Conservation (phyloP, 2,113 vertebrate species). For the Montifringilla adamsi region DNA sequence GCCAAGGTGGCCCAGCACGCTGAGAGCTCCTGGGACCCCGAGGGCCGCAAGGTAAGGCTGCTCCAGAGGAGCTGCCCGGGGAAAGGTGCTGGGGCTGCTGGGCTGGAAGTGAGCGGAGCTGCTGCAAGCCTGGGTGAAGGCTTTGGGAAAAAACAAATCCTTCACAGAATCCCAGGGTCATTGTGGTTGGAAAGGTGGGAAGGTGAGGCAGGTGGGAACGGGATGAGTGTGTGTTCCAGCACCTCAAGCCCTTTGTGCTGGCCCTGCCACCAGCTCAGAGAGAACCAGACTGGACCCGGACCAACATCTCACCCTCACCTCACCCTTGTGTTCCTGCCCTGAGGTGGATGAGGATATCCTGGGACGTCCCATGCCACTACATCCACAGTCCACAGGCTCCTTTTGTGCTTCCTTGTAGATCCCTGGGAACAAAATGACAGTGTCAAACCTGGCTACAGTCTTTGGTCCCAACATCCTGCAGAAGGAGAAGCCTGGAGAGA, state of each 20-base stretch:
- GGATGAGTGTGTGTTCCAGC: neutral
- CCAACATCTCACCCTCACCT: rapidly evolving
- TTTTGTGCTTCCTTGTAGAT: conserved; percentile 67
- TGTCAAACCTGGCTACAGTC: conserved; percentile 86
- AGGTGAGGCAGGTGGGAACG: neutral
- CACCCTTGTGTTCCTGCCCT: neutral
- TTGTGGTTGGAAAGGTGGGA: neutral
- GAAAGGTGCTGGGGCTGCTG: rapidly evolving
- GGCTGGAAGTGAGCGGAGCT: neutral
- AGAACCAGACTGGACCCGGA: neutral
- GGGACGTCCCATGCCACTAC: neutral
- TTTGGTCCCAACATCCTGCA: conserved; percentile 91
- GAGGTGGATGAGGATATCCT: neutral
- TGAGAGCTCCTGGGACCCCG: conserved; percentile 71
- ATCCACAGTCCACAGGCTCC: neutral
- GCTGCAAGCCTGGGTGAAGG: neutral
- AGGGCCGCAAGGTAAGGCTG: conserved; percentile 78
- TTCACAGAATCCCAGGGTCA: rapidly evolving
- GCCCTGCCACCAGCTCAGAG: neutral
- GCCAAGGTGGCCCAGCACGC: conserved; percentile 80
- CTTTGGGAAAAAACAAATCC: neutral
- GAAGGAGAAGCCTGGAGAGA: conserved; percentile 74
- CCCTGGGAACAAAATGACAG: conserved; percentile 92
- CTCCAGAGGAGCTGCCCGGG: rapidly evolving
- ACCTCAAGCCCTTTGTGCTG: neutral